Percentiles rank a stretch among this genome's conserved stretches.
Conservation (phyloP, 2,113 vertebrate species). For the Tichodroma muraria region DNA sequence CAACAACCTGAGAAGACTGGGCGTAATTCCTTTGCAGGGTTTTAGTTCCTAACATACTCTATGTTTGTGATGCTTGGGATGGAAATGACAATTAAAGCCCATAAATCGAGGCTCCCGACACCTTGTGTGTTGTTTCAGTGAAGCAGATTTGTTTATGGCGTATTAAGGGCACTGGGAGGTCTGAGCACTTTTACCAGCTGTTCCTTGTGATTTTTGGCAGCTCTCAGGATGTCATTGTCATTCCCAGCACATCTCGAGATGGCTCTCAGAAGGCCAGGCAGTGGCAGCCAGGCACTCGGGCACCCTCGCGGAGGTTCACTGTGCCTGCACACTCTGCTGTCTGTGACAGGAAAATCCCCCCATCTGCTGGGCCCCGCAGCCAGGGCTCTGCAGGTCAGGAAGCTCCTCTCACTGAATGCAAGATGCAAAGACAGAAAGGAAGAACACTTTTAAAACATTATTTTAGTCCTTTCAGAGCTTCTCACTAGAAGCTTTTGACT, state of each 20-base stretch:
- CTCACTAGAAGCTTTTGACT: neutral
- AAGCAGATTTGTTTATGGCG: conserved; percentile 31
- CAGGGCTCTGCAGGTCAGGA: neutral
- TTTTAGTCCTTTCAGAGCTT: neutral
- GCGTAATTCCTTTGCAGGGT: neutral
- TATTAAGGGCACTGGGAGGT: conserved; percentile 19
- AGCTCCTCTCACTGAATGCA: neutral
- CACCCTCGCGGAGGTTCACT: neutral
- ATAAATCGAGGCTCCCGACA: neutral
- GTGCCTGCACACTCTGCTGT: accelerated
- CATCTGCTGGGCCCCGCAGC: neutral
- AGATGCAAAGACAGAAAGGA: neutral
- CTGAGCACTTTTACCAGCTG: conserved; percentile 39
- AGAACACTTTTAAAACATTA: neutral
- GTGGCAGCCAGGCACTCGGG: neutral
- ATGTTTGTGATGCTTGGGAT: neutral
- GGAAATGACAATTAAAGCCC: neutral
- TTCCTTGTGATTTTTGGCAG: conserved; percentile 21
- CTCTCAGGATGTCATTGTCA: neutral
- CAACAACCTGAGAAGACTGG: neutral
- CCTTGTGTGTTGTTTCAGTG: neutral
- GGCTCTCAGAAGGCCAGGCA: neutral
- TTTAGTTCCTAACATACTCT: neutral
- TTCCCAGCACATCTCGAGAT: neutral
- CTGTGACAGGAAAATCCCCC: neutral